Base-by-base conservation (phyloP, 2,113 vertebrate genomes). In the Ranitomeya variabilis region DNA sequence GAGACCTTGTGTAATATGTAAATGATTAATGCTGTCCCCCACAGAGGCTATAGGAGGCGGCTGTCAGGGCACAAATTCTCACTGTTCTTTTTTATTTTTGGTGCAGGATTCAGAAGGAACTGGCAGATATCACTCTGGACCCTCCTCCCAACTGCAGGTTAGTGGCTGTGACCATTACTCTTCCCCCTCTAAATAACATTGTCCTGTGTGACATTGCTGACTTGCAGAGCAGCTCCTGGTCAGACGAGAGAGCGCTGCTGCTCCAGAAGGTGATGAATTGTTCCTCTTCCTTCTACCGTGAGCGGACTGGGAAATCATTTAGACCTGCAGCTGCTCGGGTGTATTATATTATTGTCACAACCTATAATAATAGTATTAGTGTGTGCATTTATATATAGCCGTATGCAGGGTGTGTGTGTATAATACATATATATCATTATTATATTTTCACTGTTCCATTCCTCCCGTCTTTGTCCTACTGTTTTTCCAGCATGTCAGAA, bases 141-240 rank as follows among this genome's bases (percentile, higher is more conserved):
- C 97, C 97, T 90, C 97, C 97, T 54, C 97, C 97, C 45, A 99
- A 99, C 95, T 99, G 97, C 97, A 99, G 97, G 97, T 97, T 90
- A 89, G 94, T 91, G 26, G 7, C 8, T 62, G 26, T 67, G 18
- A 66, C 2, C 37, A 66, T 82, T 37, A 37, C 37, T 66, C 60
- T 83, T 23, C 37, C 52, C 37, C n/a, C 12, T 15, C 51, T 15
- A 15, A 80, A 80, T 79, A 79, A 79, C 51, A 79, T 59, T 83
- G 81, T 83, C 60, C 62, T 67, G 21, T 66, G 62, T 83, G 81
- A 67, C 81, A 69, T 69, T 83, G 18, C 80, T 82, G 60, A 62
- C 31, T 82, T 31, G 52, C 52, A 54, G 19, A n/a, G 77, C 52
- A 37, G 26, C 59, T 66, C 66, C 15, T 45, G 60, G 80, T 13